A percentile compares a stretch with the other conserved stretches of the same genome.
Evolutionary conservation across 64 coral and sea anemone species (phyloP).

Genomic region (Actinia equina): DNA sequence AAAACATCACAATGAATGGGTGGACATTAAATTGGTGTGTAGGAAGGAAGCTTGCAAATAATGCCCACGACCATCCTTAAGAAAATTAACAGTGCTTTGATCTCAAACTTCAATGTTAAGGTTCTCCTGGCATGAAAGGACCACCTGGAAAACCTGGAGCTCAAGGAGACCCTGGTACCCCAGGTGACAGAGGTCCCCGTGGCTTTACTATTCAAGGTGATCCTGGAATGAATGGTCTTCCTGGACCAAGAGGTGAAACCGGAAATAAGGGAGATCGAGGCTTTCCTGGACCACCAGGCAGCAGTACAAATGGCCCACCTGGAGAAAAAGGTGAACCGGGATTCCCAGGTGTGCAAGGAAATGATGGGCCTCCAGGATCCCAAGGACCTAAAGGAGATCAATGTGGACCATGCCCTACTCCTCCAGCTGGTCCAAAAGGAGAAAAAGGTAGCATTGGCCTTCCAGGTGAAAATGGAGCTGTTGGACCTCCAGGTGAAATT

Average conservation of each 20-base stretch:
- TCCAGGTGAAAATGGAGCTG: conserved; percentile 6
- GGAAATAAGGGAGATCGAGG: conserved; percentile 53
- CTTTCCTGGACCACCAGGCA: conserved; percentile 37
- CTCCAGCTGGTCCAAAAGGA: conserved; percentile 25
- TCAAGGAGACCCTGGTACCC: conserved; percentile 28
- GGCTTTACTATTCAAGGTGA: conserved; percentile 17
- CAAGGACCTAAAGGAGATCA: conserved; percentile 24
- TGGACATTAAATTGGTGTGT: too few relatives aligned
- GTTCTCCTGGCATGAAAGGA: conserved; percentile 66
- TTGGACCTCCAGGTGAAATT: background rate
- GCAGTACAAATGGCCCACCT: conserved; percentile 13
- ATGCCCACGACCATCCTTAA: too few relatives aligned
- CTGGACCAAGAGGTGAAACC: conserved; percentile 23
- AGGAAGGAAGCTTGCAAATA: too few relatives aligned
- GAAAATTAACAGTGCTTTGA: background rate
- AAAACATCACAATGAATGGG: too few relatives aligned
- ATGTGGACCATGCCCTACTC: conserved; percentile 13
- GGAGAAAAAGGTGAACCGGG: conserved; percentile 32
- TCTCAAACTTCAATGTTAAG: conserved; percentile 8
- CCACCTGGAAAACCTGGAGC: conserved; percentile 39
- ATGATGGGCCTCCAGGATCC: background rate
- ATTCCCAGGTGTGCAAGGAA: background rate
- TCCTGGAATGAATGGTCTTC: conserved; percentile 40
- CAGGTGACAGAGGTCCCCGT: conserved; percentile 26
- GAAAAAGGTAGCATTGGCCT: conserved; percentile 17